Percentiles rank a stretch among this genome's conserved stretches.
Evolutionary conservation across 2,888 invertebrate species (phyloP).

Genomic region (Morpho helenor): DNA sequence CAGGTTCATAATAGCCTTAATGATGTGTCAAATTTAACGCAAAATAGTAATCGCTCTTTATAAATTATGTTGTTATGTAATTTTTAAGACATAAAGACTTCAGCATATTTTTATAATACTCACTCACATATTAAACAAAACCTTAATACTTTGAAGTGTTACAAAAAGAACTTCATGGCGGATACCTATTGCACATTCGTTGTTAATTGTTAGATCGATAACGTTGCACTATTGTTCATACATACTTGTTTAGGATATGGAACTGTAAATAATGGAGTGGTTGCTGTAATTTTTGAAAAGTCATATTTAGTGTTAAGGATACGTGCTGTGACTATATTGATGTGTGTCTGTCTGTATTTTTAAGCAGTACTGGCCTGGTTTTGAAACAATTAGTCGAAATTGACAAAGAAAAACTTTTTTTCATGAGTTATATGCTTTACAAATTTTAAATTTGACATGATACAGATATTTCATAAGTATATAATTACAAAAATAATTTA

Average conservation of each 20-base stretch:
- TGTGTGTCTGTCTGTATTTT: constrained; percentile 48
- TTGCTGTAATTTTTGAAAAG: constrained; percentile 45
- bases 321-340: constrained; percentile 64
- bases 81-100: constrained; percentile 71
- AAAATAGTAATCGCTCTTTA: constrained; percentile 63
- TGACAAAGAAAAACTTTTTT: neutral
- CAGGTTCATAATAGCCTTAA: constrained; percentile 54
- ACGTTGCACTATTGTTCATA: constrained; percentile 56
- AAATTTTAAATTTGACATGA: too few relatives aligned
- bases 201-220: constrained; percentile 57
- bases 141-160: constrained; percentile 25
- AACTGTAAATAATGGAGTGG: constrained; percentile 56
- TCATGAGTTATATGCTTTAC: too few relatives aligned
- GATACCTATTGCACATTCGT: constrained; percentile 56
- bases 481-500: constrained; percentile 13
- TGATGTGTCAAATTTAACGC: constrained; percentile 49
- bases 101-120: constrained; percentile 73
- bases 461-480: too few relatives aligned
- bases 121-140: constrained; percentile 35
- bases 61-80: constrained; percentile 69
- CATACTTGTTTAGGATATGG: constrained; percentile 33
- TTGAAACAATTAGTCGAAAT: neutral
- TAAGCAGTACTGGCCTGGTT: constrained; percentile 55
- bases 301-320: constrained; percentile 48
- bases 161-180: constrained; percentile 25